Percentiles rank a stretch among this genome's conserved stretches.
Conservation (phyloP, 2,113 vertebrate genomes). For the Crotalus tigris region DNA sequence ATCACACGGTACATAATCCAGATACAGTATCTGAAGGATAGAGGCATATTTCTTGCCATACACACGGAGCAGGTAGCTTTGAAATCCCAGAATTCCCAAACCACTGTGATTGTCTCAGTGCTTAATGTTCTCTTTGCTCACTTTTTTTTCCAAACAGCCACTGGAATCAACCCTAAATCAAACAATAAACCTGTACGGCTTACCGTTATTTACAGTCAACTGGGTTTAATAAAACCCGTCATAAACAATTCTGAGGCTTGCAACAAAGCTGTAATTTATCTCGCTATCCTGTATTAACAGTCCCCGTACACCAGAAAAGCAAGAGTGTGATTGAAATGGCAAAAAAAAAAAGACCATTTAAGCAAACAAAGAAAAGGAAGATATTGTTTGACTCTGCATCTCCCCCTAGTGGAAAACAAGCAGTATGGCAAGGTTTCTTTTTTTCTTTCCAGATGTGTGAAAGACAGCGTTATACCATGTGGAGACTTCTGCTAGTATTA, state of each 20-base stretch:
- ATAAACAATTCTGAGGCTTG: not conserved
- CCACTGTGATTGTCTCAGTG: not conserved
- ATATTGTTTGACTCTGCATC: slow-evolving; percentile 57
- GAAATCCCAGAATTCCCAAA: not conserved
- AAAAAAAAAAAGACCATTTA: not conserved
- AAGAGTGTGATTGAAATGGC: slow-evolving; percentile 6
- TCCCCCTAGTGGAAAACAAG: slow-evolving; percentile 62
- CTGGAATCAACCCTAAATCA: slow-evolving; percentile 51
- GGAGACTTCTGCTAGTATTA: not conserved
- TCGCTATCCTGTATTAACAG: slow-evolving; percentile 1
- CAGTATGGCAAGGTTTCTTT: not conserved
- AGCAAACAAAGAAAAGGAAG: not conserved
- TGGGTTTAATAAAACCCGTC: slow-evolving; percentile 60
- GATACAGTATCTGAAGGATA: not conserved
- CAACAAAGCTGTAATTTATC: slow-evolving; percentile 48
- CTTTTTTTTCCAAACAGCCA: slow-evolving; percentile 36
- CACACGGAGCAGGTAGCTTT: not conserved
- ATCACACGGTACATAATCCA: fast-evolving
- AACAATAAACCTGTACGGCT: slow-evolving; percentile 37
- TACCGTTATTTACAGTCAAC: slow-evolving; percentile 47
- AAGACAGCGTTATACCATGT: not conserved
- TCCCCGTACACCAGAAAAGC: not conserved
- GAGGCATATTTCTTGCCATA: not conserved
- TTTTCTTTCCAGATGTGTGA: not conserved
- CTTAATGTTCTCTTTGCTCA: slow-evolving; percentile 1